phyloP scores from a whole-genome alignment of 2,113 vertebrate genomes.

The Tinamus guttatus region DNA sequence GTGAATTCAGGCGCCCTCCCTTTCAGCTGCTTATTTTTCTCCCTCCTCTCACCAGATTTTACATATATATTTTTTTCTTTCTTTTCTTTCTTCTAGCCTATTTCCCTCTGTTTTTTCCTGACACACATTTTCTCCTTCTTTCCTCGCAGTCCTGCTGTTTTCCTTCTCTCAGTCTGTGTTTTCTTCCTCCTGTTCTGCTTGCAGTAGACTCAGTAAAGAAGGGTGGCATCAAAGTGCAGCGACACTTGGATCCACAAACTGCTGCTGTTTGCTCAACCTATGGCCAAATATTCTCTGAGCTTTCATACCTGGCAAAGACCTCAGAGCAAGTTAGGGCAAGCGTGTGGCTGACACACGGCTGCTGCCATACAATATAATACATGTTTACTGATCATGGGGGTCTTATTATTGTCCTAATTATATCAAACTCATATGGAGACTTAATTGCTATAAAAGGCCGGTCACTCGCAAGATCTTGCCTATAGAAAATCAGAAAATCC shows the following conservation, averaged over 20 bases:
- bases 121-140: neutral
- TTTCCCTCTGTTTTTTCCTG: neutral
- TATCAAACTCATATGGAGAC: neutral
- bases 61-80: rapidly evolving
- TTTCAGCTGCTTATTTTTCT: neutral
- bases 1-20: neutral
- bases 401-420: neutral
- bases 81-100: neutral
- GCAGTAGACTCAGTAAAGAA: neutral
- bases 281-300: neutral
- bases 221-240: neutral
- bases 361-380: neutral
- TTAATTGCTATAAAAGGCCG: neutral
- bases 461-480: neutral
- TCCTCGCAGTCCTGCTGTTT: neutral
- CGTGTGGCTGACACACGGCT: neutral
- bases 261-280: neutral
- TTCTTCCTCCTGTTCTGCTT: neutral
- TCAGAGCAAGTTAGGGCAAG: neutral
- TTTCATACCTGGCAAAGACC: neutral
- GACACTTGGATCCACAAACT: neutral
- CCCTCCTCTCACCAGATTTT: neutral
- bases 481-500: neutral
- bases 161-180: neutral
- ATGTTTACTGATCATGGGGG: neutral